Evolutionary conservation across 2,797 vertebrate genomes (phyloP), one percentile per base, ranked within the genome.

Genomic region (Spinibarbus caldwelli): DNA sequence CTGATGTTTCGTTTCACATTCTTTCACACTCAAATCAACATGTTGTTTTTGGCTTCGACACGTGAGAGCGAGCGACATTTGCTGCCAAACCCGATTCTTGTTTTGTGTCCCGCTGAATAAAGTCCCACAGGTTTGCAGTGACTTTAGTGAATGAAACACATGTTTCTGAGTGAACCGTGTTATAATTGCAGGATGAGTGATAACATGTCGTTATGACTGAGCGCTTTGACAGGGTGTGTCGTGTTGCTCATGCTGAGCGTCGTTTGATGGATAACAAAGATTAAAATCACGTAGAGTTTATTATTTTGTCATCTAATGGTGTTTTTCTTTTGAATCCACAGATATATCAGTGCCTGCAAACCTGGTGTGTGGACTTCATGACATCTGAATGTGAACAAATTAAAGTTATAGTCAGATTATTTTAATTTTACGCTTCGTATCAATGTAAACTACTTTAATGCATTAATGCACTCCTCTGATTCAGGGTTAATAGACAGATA

Each of bases 291-390:
- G 62, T 36, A 6, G 36, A 36, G 36, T 6, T 36, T 36, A 6
- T 36, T 36, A 36, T 36, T 36, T 70, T 49, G 73, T 36, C 7
- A 12, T 49, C n/a, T n/a, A n/a, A n/a, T n/a, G n/a, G n/a, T 70
- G 6, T 78, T 15, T 17, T 11, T 82, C 67, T 31, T 72, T 34
- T 88, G 89, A 4, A 29, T 87, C 89, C 77, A 59, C 91, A 97
- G 97, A 96, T 80, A 26, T 96, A 36, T 93, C 97, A 0, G 95
- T 98, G 78, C 97, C 97, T 67, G 96, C 97, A 21, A 98, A 98
- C 92, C 91, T 98, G 91, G 94, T 95, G 86, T 98, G 97, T 90
- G 97, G 97, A 78, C 49, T 98, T 21, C 96, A 98, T 82, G 91
- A 94, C 8, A 82, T 95, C 38, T 95, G 89, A 94, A 78, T n/a